Evolutionary conservation across 2,113 vertebrate genomes (phyloP), one percentile per base, ranked within the genome.

Genomic region (Mormyrus lacerda): DNA sequence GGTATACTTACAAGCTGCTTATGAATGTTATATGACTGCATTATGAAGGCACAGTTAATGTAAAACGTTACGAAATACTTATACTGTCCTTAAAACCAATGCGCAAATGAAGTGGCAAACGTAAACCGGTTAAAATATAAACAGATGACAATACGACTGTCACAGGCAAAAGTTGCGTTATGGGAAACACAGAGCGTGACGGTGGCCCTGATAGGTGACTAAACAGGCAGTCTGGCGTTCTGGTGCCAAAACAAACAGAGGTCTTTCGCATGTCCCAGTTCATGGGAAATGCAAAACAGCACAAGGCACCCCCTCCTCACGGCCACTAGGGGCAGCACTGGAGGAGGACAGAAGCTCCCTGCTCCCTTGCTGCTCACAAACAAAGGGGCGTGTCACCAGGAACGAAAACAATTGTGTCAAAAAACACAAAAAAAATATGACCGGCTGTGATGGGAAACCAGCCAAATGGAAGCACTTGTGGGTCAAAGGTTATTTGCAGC

Each of bases 241-340:
- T 82, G 27, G 69, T 89, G 89, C 83, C 84, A 89, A 89, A 89
- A 89, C 83, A 89, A 87, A 89, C 88, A 84, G 51, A 87, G 61
- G 27, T 48, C 27, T 44, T 51, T 89, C 21, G 11, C n/a, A 86
- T n/a, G 50, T 84, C 48, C 82, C 42, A 19, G 76, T 19, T 39
- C 76, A 42, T 82, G 35, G 42, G 76, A 82, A 31, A 69, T 11
- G n/a, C 27, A 4, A 69, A 69, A 69, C 61, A 10, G n/a, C 3
- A 31, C 10, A 31, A 31, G 61, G n/a, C 8, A 21, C 42, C 76
- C 39, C 0, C 76, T 44, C 42, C 15, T 44, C 76, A 21, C 17
- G 3, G 61, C 61, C 27, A 69, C n/a, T 3, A 31, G 73, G 73
- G 73, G 31, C 15, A 42, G 73, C 17, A 0, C 73, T 39, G 4